Base-by-base conservation (phyloP, 2,888 invertebrate genomes). In the Thymelicus acteon region DNA sequence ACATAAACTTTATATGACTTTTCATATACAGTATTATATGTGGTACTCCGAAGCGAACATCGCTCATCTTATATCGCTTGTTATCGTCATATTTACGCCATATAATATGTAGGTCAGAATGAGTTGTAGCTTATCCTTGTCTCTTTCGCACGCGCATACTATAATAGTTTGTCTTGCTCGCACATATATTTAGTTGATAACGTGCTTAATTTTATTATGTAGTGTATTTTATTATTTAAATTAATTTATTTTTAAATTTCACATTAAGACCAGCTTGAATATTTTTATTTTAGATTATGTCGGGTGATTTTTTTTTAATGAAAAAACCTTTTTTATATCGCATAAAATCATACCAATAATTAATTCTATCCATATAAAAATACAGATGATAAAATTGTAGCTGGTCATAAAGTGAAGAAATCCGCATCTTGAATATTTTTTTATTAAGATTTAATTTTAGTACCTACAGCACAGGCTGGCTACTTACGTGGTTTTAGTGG, bases 401-500 rank as follows among this genome's bases (percentile, higher is more conserved):
- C 52, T 67, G 61, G 67, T 61, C 67, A 31, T 61, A 54, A 61
- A 54, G 60, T 61, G 60, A 67, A 52, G 31, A 61, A 31, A 44
- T n/a, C 12, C 75, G 78, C 77, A 81, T 79, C 76, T 80, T 78
- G 52, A 40, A 54, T 79, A 78, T 75, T 54, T 75, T 15, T 31
- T 78, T 77, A 73, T 71, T 73, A 73, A 75, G 73, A 72, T 61
- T 74, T 67, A 74, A 68, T 58, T 65, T 72, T 72, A 73, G 70
- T 66, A 66, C 68, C 48, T 68, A 66, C 44, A 60, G 15, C 68
- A 60, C 73, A 67, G 82, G 82, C 80, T 73, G 52, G 79, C 71
- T 80, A 82, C 82, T 82, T 82, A 80, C 75, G 12, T 70, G 72
- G 67, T 60, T 67, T 71, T 68, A 63, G 62, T 8, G 44, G 12